Base-by-base conservation (phyloP, 2,797 vertebrate species). In the Acomys russatus region DNA sequence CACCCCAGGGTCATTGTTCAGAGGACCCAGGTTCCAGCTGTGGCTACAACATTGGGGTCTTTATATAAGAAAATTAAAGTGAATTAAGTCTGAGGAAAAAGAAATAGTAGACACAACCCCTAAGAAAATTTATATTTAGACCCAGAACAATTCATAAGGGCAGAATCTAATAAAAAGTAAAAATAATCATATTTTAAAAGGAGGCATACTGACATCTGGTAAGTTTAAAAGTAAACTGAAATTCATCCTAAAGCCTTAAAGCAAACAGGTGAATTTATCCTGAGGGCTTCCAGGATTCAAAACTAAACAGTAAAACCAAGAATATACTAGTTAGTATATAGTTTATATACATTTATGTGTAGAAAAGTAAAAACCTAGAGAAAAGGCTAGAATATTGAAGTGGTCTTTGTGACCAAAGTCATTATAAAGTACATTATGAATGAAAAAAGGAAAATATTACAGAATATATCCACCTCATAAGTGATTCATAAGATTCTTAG, bases 371-470 rank as follows among this genome's bases (percentile, higher is more conserved):
- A 92, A 93, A 28, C 44, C 35, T 63, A 90, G 49, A 82, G 71
- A 78, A 96, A 95, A 76, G 33, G 3, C 73, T 92, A 91, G 73
- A 59, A 80, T 90, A 96, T 93, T 94, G 33, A 92, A 94, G 59
- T 1, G 2, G 2, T 70, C 70, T 25, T 14, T 38, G 38, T 90
- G 66, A 68, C 2, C 56, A 85, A 96, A 94, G 78, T 93, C 59
- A 79, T 92, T 44, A 54, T 80, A 85, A 80, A 94, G n/a, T 94
- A 85, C 88, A 94, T 80, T 92, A 25, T 35, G 94, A 97, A 94
- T 91, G 70, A 94, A 79, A 93, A 96, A 74, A n/a, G 5, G 25
- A 22, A 94, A 96, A 91, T 91, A 91, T 88, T 94, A 82, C 49
- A 68, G 6, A 85, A 74, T 30, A 78, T 88, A 93, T 94, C 68